Conservation (phyloP, 2,797 vertebrate species). For the Cossypha niveicapilla region DNA sequence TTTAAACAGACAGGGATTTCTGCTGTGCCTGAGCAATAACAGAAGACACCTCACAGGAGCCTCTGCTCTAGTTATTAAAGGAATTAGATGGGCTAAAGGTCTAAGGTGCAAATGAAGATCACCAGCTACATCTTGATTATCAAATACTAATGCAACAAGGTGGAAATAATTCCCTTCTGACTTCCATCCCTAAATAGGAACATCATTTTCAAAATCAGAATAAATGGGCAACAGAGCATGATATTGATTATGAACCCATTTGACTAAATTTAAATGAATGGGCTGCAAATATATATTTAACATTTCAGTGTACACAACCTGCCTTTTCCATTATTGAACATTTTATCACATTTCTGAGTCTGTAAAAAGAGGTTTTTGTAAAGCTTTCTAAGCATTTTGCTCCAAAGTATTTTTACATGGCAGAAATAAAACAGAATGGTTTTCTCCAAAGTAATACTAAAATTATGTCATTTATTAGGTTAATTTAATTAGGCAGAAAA, state of each 20-base stretch:
- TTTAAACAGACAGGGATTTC: background rate
- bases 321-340: background rate
- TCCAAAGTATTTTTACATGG: background rate
- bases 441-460: background rate
- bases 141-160: background rate
- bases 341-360: background rate
- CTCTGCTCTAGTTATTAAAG: background rate
- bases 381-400: background rate
- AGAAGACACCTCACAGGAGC: background rate
- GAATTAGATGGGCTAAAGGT: background rate
- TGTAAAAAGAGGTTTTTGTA: background rate
- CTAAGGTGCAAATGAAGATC: background rate
- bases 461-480: background rate
- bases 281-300: background rate
- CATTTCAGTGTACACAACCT: accelerated
- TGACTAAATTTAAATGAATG: background rate
- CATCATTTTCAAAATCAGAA: background rate
- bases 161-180: background rate
- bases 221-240: background rate
- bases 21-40: background rate
- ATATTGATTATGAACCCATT: background rate
- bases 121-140: background rate
- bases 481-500: conserved; percentile 24
- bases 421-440: background rate
- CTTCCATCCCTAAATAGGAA: background rate